Base-by-base conservation (phyloP, 2,888 invertebrate species). In the Rotaria socialis region DNA sequence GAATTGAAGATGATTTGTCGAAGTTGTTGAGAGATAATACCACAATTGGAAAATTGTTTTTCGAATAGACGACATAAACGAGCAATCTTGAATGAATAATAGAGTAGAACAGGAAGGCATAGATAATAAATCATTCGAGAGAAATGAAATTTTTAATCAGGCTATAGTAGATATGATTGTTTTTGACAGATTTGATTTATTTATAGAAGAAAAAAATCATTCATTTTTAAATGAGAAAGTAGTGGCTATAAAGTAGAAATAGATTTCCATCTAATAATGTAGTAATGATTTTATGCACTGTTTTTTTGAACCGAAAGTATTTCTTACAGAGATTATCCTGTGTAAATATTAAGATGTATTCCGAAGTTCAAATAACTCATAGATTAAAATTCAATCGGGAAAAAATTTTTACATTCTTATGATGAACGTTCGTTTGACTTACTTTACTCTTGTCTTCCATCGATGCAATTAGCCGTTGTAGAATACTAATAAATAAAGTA, bases 21-120 rank as follows among this genome's bases (percentile, higher is more conserved):
- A 35, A 67, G 67, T 19, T 67, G 67, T 67, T 67, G 67, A 27
- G 67, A 67, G 2, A 67, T 35, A 19, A 67, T 19, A 67, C 67
- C 67, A 35, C 67, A 67, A 67, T 67, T 67, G 67, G 67, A 35
- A 67, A 67, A 67, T 67, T 67, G 67, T 41, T 41, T 67, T 67
- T 67, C 67, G 67, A 67, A 67, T 14, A 67, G 67, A 67, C 67
- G 67, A 41, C 67, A 67, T 67, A 67, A 67, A 35, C 67, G 67
- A 35, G 35, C 67, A 41, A 67, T 67, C 67, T 67, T 67, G 4
- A 67, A 67, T 67, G 67, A 35, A 67, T 41, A 67, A 67, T 19
- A 67, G 35, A 67, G 67, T 67, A 14, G 16, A 67, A 67, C 67
- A 14, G 35, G 11, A 16, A 67, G 35, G 35, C 11, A 41, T 14